Conservation (phyloP, 2,113 vertebrate species). For the Narcine bancroftii region DNA sequence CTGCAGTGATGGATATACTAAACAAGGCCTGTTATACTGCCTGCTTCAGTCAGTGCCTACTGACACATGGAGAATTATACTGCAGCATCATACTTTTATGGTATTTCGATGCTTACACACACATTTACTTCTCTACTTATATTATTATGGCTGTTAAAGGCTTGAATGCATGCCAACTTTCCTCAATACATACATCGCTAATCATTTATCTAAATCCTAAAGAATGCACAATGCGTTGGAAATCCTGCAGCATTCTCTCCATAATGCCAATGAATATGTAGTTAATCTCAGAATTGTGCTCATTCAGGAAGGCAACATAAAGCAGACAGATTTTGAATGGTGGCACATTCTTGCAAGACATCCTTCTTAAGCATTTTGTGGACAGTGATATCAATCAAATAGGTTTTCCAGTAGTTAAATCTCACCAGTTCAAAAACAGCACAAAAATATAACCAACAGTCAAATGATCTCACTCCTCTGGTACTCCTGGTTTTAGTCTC, state of each 20-base stretch:
- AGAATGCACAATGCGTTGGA: neutral
- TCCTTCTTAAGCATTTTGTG: neutral
- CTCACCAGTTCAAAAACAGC: neutral
- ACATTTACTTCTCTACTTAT: neutral
- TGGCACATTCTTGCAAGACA: too few relatives aligned
- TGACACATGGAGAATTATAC: neutral
- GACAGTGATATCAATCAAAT: neutral
- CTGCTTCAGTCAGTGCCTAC: neutral
- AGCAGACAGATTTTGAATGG: too few relatives aligned
- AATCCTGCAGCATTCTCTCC: neutral
- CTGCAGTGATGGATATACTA: conserved; percentile 1
- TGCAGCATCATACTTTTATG: neutral
- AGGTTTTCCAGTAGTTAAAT: neutral
- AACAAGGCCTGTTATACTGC: neutral
- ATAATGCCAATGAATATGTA: neutral
- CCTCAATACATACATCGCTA: neutral
- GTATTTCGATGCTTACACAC: neutral
- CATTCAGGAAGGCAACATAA: neutral
- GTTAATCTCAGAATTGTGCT: neutral
- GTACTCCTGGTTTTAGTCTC: neutral
- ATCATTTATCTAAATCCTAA: neutral
- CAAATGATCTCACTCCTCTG: too few relatives aligned
- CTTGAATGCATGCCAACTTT: neutral
- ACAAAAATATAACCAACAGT: neutral
- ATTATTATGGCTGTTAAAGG: neutral